Evolutionary conservation across 2,113 vertebrate species (phyloP), one percentile per base, ranked within the genome.

Genomic region (Nanger granti): DNA sequence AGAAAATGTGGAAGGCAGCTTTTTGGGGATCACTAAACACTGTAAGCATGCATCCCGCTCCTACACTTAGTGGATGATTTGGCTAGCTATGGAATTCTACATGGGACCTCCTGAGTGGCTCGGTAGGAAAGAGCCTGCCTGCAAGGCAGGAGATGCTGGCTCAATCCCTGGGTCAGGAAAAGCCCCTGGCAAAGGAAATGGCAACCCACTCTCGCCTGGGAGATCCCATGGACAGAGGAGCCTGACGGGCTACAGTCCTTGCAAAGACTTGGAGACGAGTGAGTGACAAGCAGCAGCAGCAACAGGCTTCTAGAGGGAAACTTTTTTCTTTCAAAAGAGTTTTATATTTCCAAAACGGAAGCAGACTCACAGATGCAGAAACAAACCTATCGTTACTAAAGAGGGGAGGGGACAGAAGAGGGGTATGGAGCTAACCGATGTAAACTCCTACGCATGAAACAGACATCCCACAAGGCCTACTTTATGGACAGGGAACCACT

Each of bases 371-470:
- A 82, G 28, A 18, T 28, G 2, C 17, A 49, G 44, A 82, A 49
- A 82, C 44, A 49, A 18, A 49, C 14, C 9, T 31, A 5, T 3
- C 9, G 26, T 5, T 9, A 49, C 44, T 15, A 2, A 17, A 80
- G 44, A 7, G 24, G 24, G 2, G 76, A 15, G 76, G 13, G 44
- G 76, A 47, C 44, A 15, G 1, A 80, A 14, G 44, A 9, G 44
- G 44, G 44, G 2, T 1, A 2, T 17, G 44, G 44, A 3, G 5
- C 9, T 2, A 5, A 31, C 24, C 17, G 28, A 9, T 5, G 3
- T 2, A 49, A 18, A 31, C 14, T 1, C 1, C 44, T 5, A 4
- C 4, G 4, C 44, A 3, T 3, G 9, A 22, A 10, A 2, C 14
- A 49, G 76, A 9, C 15, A 10, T 0, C 2, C 28, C 13, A 10